Percentiles rank a stretch among this genome's conserved stretches.
phyloP scores from a whole-genome alignment of 2,113 vertebrate genomes.

The Mustela lutreola region DNA sequence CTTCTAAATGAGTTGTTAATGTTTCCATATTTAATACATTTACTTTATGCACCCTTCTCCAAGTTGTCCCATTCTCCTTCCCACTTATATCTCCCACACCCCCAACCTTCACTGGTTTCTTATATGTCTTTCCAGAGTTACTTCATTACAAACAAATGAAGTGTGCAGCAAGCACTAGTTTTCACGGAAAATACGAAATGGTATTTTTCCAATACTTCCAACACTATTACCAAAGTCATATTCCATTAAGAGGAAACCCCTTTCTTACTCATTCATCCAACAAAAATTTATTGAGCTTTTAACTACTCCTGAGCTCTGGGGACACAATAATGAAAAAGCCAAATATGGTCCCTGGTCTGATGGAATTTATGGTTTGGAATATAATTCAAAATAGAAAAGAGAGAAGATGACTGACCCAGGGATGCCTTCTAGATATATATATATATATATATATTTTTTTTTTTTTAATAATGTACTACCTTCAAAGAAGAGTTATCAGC shows the following conservation, averaged over 20 bases:
- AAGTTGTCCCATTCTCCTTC: neutral
- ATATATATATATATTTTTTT: neutral
- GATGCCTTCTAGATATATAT: neutral
- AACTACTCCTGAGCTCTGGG: neutral
- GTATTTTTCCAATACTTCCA: conserved; percentile 40
- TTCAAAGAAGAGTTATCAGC: neutral
- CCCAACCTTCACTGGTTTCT: neutral
- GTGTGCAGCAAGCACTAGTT: neutral
- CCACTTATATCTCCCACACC: neutral
- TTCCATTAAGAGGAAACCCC: conserved; percentile 11
- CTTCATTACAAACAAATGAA: neutral
- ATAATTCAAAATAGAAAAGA: conserved; percentile 47
- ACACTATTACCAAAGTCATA: conserved; percentile 18
- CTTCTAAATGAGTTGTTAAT: neutral
- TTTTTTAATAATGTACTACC: neutral
- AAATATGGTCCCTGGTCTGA: neutral
- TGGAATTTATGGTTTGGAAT: neutral
- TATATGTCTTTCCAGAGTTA: neutral
- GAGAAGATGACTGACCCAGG: neutral
- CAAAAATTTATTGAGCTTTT: conserved; percentile 58
- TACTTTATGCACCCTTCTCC: neutral
- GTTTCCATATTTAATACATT: neutral
- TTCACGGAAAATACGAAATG: conserved; percentile 45
- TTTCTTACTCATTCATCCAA: conserved; percentile 45
- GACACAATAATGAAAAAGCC: conserved; percentile 30